Evolutionary conservation across 2,113 vertebrate species (phyloP), one percentile per base, ranked within the genome.

Genomic region (Piaya cayana): DNA sequence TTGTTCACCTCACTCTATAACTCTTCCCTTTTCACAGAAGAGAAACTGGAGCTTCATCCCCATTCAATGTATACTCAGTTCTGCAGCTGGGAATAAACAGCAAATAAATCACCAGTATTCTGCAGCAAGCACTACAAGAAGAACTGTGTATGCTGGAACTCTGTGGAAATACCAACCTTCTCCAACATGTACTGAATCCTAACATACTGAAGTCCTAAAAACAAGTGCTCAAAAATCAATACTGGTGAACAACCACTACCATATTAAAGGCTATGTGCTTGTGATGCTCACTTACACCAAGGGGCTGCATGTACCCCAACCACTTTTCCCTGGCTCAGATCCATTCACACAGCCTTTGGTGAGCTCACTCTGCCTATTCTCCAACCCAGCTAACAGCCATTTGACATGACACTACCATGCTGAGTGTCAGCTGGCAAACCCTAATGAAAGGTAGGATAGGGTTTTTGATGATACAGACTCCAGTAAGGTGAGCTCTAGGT

Each of bases 351-450:
- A 36, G 47, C 15, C 72, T 56, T 59, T 76, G 63, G 53, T 30
- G 17, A 45, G 34, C 56, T 86, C n/a, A 8, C 36, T 72, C 53
- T 80, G 58, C 39, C 53, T 17, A 2, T 1, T 1, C 30, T 69
- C 20, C 68, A 74, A 34, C 30, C 25, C 74, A 64, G 50, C 53
- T 52, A 83, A 26, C 49, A 74, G 58, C 58, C 78, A 15, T 23
- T n/a, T 78, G 69, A 65, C 12, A 14, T 8, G 65, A 70, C 27
- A 34, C 27, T 29, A 9, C 27, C 42, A 15, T 0, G 0, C 22
- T 42, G 21, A 49, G 23, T 19, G n/a, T 53, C 74, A 91, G 74
- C 65, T 63, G 43, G 60, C 58, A 92, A 92, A 85, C 37, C 27
- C 52, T 15, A 5, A 22, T 3, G 37, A 75, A 92, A 92, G 29